Base-by-base conservation (phyloP, 2,797 vertebrate species). In the Atherinosoma microstoma region DNA sequence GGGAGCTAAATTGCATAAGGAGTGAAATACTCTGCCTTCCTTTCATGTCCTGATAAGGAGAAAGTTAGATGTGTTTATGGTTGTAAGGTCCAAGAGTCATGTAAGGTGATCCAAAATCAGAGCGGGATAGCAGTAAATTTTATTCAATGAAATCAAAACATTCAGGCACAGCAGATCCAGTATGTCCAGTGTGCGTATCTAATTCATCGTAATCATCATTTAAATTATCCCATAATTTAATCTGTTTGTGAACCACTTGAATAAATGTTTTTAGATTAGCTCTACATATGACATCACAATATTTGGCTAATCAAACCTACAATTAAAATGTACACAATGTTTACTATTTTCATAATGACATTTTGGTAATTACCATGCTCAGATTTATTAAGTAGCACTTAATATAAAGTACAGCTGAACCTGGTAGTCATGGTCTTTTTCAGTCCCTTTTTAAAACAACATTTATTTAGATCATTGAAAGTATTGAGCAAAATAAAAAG, bases 11-110 rank as follows among this genome's bases (percentile, higher is more conserved):
- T 91, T 90, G 66, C 75, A 45, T 84, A 88, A 83, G 36, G 6
- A 61, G 40, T 22, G n/a, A 36, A 40, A 76, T 32, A 8, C 45
- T 56, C 68, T 72, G 40, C 56, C 7, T 16, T 69, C 13, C 27
- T 58, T 67, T 40, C 34, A 80, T 89, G 80, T 63, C 87, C 86
- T 29, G 78, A 90, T 89, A 91, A 90, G 90, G 86, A 79, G 57
- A 79, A 60, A 35, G 20, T 35, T 27, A 58, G 75, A 78, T 66
- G 62, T 71, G 32, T 38, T 24, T 59, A 57, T 53, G 24, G 6
- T 10, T 35, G 6, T 35, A 35, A 68, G 54, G 49, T 71, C 63
- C 58, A 38, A 53, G 38, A 69, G 57, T 66, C 30, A 57, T 57
- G 84, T 70, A 36, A 57, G 22, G 58, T 73, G 27, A 64, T 81